Percentiles rank a stretch among this genome's conserved stretches.
phyloP scores from a whole-genome alignment of 2,797 vertebrate genomes.

The Spinus pinus region DNA sequence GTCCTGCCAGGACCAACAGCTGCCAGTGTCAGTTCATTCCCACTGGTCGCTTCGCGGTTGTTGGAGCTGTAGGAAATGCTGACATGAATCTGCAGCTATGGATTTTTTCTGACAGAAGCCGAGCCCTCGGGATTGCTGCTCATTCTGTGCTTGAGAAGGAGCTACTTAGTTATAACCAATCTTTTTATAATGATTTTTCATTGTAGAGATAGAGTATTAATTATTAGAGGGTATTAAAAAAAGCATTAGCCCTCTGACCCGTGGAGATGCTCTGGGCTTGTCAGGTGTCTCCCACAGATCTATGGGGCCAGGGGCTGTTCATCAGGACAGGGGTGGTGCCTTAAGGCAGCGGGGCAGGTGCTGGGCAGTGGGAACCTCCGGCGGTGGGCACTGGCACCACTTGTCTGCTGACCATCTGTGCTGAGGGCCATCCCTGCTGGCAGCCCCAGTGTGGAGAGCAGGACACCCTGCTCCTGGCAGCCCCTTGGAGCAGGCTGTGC shows the following conservation, averaged over 20 bases:
- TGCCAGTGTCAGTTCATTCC: rapidly evolving
- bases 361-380: not conserved
- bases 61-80: not conserved
- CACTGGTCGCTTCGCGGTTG: not conserved
- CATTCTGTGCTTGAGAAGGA: not conserved
- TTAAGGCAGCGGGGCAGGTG: not conserved
- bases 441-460: rapidly evolving
- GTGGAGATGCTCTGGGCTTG: not conserved
- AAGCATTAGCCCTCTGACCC: constrained; percentile 5
- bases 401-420: rapidly evolving
- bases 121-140: constrained; percentile 31
- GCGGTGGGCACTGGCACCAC: rapidly evolving
- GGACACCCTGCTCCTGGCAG: not conserved
- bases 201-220: constrained; percentile 49
- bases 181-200: constrained; percentile 44
- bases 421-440: rapidly evolving
- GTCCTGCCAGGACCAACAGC: rapidly evolving
- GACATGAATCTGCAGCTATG: constrained; percentile 43
- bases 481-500: not conserved
- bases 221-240: constrained; percentile 43
- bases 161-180: constrained; percentile 18
- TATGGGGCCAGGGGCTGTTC: rapidly evolving
- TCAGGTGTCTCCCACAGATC: not conserved
- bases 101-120: constrained; percentile 46
- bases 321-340: not conserved